Conservation (phyloP, 2,888 invertebrate genomes). For the Stramonita haemastoma region DNA sequence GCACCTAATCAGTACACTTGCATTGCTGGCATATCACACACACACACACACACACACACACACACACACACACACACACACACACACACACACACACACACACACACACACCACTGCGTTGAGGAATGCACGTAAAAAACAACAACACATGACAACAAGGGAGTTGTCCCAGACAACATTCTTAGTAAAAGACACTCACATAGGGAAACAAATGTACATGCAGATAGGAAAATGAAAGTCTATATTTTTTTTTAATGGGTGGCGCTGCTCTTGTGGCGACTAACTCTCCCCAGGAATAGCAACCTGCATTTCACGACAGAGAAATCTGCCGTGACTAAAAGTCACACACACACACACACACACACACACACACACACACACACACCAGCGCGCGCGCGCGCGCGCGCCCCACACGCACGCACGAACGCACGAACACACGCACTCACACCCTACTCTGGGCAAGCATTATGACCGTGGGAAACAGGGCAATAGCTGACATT, state of each 20-base stretch:
- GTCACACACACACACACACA: too few relatives aligned
- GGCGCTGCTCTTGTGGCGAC: too few relatives aligned
- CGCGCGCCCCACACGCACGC: too few relatives aligned
- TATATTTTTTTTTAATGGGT: too few relatives aligned
- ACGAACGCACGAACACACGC: too few relatives aligned
- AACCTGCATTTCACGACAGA: not conserved
- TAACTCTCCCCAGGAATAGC: not conserved
- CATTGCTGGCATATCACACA: too few relatives aligned
- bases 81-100: constrained; percentile 17
- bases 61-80: constrained; percentile 13
- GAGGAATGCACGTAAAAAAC: not conserved
- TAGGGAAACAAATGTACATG: not conserved
- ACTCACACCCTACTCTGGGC: too few relatives aligned
- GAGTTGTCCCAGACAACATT: not conserved
- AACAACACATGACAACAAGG: not conserved
- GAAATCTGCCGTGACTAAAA: not conserved
- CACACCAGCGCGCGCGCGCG: too few relatives aligned
- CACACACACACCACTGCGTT: not conserved
- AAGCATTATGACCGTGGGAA: too few relatives aligned
- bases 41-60: not conserved
- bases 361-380: too few relatives aligned
- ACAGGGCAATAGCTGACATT: too few relatives aligned
- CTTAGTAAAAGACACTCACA: not conserved
- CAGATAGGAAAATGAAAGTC: not conserved
- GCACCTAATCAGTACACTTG: too few relatives aligned